phyloP scores from a whole-genome alignment of 30 jellyfish, hydroid and myxozoan species.

The Clytia hemisphaerica region DNA sequence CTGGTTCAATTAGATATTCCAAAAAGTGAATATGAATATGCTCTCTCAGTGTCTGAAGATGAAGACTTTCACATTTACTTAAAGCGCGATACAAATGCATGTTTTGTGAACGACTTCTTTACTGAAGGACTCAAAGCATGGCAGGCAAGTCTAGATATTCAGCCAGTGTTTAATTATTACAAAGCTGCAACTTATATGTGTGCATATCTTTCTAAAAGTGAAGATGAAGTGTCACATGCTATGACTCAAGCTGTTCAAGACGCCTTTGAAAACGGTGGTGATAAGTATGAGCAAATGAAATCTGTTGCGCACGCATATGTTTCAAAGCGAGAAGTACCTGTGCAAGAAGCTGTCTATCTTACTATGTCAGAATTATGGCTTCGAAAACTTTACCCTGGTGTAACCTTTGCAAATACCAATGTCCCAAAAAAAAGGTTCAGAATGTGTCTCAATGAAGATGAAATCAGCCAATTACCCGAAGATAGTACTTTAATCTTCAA shows the following conservation, averaged over 20 bases:
- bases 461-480: no score
- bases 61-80: conserved; percentile 2
- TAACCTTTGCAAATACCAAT: neutral
- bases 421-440: no score
- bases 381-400: neutral
- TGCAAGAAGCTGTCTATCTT: conserved; percentile 3
- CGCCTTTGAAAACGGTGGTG: neutral
- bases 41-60: conserved; percentile 13
- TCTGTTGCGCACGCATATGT: conserved; percentile 6
- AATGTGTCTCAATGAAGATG: no score
- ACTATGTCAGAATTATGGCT: conserved; percentile 6
- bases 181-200: conserved; percentile 6
- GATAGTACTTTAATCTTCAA: no score
- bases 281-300: conserved; percentile 3
- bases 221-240: neutral
- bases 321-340: neutral
- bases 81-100: conserved; percentile 8
- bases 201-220: conserved; percentile 9
- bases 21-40: conserved; percentile 4
- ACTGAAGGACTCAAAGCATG: neutral
- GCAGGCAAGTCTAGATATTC: conserved; percentile 13
- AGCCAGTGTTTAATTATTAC: neutral
- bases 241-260: conserved; percentile 3
- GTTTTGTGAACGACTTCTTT: conserved; percentile 19
- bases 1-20: neutral